phyloP scores from a whole-genome alignment of 2,888 invertebrate genomes.

The Cerceris ruficornis region DNA sequence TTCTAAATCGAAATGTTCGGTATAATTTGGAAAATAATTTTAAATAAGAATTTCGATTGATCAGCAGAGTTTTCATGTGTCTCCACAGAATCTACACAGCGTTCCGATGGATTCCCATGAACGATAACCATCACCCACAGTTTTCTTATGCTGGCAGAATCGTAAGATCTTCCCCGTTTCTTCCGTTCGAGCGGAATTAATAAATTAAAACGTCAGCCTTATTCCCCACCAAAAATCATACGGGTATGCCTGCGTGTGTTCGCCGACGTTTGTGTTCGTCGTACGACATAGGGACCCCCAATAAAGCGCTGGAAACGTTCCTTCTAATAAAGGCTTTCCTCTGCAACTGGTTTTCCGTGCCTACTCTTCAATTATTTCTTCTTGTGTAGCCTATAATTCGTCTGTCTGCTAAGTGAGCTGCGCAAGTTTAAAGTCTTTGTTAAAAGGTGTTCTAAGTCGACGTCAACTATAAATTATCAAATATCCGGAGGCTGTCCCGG shows the following conservation, averaged over 20 bases:
- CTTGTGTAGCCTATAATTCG: conserved; percentile 25
- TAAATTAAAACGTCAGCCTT: conserved; percentile 38
- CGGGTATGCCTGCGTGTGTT: conserved; percentile 28
- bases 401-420: conserved; percentile 22
- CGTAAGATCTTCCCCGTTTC: background rate
- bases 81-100: too few relatives aligned
- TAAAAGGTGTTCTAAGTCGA: conserved; percentile 14
- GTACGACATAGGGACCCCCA: conserved; percentile 1
- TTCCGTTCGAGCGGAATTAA: conserved; percentile 13
- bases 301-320: conserved; percentile 34
- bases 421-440: conserved; percentile 27
- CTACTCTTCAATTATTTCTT: conserved; percentile 49
- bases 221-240: conserved; percentile 41
- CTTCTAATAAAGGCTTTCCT: conserved; percentile 42
- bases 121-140: too few relatives aligned
- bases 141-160: background rate
- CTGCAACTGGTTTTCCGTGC: conserved; percentile 28
- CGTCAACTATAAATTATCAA: background rate
- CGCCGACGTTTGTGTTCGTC: background rate
- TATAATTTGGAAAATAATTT: too few relatives aligned
- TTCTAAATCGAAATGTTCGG: too few relatives aligned
- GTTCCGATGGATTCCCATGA: too few relatives aligned
- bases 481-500: background rate
- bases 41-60: too few relatives aligned
- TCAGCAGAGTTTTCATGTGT: too few relatives aligned